A percentile compares a stretch with the other conserved stretches of the same genome.
phyloP scores from a whole-genome alignment of 2,797 vertebrate species.

The Rhabdophis nuchalis region DNA sequence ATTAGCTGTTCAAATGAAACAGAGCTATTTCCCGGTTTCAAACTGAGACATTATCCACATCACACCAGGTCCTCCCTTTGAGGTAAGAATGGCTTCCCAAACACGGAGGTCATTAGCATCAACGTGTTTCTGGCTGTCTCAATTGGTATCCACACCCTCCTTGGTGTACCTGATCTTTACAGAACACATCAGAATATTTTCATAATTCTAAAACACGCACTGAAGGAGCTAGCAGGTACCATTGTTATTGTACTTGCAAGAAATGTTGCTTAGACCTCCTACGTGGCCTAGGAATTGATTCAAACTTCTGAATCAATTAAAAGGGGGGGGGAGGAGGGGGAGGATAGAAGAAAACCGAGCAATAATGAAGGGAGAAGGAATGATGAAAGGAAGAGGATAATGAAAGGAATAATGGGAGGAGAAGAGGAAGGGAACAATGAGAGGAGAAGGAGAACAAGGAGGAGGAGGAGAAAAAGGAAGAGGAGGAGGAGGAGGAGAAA shows the following conservation, averaged over 20 bases:
- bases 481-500: no score
- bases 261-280: not conserved
- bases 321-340: no score
- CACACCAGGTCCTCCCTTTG: not conserved
- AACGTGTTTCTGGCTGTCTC: not conserved
- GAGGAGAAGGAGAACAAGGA: no score
- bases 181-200: not conserved
- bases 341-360: no score
- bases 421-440: no score
- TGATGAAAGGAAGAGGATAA: not conserved
- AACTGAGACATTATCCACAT: not conserved
- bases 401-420: no score
- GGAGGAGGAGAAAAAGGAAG: no score
- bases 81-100: not conserved
- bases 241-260: not conserved
- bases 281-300: not conserved
- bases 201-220: not conserved
- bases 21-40: not conserved
- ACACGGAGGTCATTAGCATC: not conserved
- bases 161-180: not conserved
- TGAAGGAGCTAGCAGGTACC: not conserved
- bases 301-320: not conserved
- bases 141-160: not conserved
- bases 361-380: not conserved
- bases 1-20: conserved; percentile 27